Base-by-base conservation (phyloP, 2,888 invertebrate species). In the Lottia scabra region DNA sequence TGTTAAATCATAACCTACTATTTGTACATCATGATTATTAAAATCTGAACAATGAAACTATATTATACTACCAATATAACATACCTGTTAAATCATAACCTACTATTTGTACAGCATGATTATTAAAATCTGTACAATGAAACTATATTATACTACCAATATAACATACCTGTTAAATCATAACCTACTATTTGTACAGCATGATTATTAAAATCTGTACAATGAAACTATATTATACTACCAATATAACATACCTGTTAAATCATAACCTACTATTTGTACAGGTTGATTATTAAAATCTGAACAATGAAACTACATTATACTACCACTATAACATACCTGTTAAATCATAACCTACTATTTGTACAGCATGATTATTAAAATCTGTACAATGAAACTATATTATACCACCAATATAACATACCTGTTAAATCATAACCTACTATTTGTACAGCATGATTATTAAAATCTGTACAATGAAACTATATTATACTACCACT, bases 31-130 rank as follows among this genome's bases (percentile, higher is more conserved):
- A 85, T 96, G 96, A 88, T 96, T 95, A n/a, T 94, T 88, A 62
- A 91, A 69, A 2, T 92, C 92, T 70, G 93, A 92, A 91, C 96
- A 96, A 84, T 95, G 94, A 85, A 92, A 94, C 86, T 95, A 94
- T 84, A 96, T 94, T 46, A 95, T 92, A 0, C 96, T 96, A 0
- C 95, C 95, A 12, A 95, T 90, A 87, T 96, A 96, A n/a, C n/a
- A n/a, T n/a, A n/a, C n/a, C n/a, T n/a, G n/a, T n/a, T n/a, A n/a
- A 89, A 85, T 96, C 94, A 87, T 96, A 96, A 0, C 96, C 96
- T 0, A 96, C 93, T 68, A 96, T 85, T 87, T 95, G 93, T 0
- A 95, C 95, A 0, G 95, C 95, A 85, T 96, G 96, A 88, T 96
- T 95, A n/a, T 94, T 88, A 62, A 91, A 69, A 2, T 92, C 92